Evolutionary conservation across 2,113 vertebrate genomes (phyloP), one percentile per base, ranked within the genome.

Genomic region (Spheniscus mendiculus): DNA sequence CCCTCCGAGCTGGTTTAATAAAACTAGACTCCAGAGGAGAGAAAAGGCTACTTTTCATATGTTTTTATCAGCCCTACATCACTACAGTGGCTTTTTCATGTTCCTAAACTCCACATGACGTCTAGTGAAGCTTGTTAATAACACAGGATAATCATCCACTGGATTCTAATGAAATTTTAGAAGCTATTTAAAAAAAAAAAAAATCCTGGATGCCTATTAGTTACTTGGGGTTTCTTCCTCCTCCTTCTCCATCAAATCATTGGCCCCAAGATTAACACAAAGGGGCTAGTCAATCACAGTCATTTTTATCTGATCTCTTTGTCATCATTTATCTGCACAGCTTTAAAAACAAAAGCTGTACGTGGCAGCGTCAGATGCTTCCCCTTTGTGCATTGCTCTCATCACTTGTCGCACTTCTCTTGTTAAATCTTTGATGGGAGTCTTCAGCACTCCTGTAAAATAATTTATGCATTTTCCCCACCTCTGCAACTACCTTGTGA

Each of bases 401-500:
- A 95, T 97, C 96, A 96, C 90, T 90, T 94, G 92, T 97, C 93
- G 14, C 87, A 38, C 58, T 92, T 56, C 76, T 97, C 93, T 93
- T 80, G 62, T 96, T 83, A 52, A 92, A 73, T 49, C 69, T 92
- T 83, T 97, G 67, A 96, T 52, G 62, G 79, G 55, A 95, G 38
- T 5, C 78, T 95, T 97, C 90, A 96, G 76, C 79, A 70, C 42
- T 83, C 67, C 83, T 89, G 88, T 25, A 42, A 90, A 97, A 78
- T 94, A 62, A 97, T 96, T 83, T 92, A 97, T 97, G 88, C 90
- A 40, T 74, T 94, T 94, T 77, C 42, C 74, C 93, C 93, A 97
- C 96, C 96, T 94, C 97, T 97, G 92, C 93, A 97, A 59, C 93
- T 95, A 81, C 82, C 88, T 92, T 90, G 87, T 95, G 95, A 97